Evolutionary conservation across 2,888 invertebrate genomes (phyloP), one percentile per base, ranked within the genome.

Genomic region (Drosophila multiciliata): DNA sequence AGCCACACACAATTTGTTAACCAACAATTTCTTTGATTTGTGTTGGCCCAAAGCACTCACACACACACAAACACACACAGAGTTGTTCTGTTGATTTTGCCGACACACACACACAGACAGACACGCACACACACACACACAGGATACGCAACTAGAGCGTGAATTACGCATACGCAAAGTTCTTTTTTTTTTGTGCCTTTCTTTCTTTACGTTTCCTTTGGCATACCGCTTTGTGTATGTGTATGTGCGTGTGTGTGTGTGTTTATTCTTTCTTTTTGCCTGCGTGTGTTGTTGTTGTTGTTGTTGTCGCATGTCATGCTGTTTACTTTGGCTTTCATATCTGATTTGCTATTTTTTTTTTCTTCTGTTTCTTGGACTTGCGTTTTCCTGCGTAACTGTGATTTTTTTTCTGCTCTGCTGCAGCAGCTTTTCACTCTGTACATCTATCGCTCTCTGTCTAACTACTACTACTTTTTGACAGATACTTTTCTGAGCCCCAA

Each of bases 131-230:
- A 57, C 53, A 63, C 57, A 53, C 67, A 69, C 40, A 61, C 64
- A 73, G 82, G 55, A 78, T 68, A 89, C 89, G 89, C 80, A 86
- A 86, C 80, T 86, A 86, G 90, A 86, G 85, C 85, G 90, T 86
- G 75, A 86, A 90, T 90, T 90, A 86, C 85, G 83, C 89, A 86
- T 90, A 88, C 90, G 89, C 88, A 88, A 86, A 87, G 83, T 85
- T 82, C 71, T 70, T 73, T 70, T 64, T 73, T 76, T 64, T 42
- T 23, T 23, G 23, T 65, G 73, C 20, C 78, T 69, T 78, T 70
- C 78, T 69, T 78, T 70, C 62, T 66, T 70, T 81, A 35, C 55
- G 66, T 82, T 79, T 79, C 74, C 78, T 78, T 69, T 64, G 65
- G 74, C 67, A 61, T 69, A 65, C 62, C 57, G 67, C 66, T 61